phyloP scores from a whole-genome alignment of 2,113 vertebrate species.

The Lepisosteus oculatus region DNA sequence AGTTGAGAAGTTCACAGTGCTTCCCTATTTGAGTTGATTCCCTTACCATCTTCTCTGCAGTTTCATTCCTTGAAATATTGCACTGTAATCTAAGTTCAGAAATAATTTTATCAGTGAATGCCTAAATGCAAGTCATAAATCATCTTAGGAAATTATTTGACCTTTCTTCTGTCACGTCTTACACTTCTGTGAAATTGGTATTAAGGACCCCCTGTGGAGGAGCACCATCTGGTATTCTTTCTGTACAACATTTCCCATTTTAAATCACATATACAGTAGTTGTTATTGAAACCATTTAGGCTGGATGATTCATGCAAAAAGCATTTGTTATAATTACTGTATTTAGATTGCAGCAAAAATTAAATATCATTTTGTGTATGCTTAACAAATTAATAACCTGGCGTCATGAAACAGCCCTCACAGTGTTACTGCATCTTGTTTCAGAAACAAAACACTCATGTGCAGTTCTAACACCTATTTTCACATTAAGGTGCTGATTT shows the following conservation, averaged over 20 bases:
- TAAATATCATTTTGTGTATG: no score
- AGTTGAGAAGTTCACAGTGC: constrained; percentile 13
- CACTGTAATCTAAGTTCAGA: constrained; percentile 14
- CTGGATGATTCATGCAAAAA: constrained; percentile 3
- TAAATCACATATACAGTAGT: background rate
- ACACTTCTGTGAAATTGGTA: background rate
- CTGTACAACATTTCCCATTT: constrained; percentile 1
- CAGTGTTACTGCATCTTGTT: no score
- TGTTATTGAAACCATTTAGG: background rate
- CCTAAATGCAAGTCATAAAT: constrained; percentile 16
- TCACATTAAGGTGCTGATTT: no score
- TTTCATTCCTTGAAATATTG: constrained; percentile 11
- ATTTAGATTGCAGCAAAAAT: background rate
- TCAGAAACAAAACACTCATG: no score
- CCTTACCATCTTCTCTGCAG: background rate
- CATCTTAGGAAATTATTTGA: constrained; percentile 10
- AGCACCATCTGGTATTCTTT: constrained; percentile 1
- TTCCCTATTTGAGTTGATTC: background rate
- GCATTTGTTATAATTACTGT: background rate
- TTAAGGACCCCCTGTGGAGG: background rate
- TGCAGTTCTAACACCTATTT: no score
- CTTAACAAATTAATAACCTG: no score
- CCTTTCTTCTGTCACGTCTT: constrained; percentile 15
- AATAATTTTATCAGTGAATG: constrained; percentile 13
- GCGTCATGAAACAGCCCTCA: no score